A percentile compares a stretch with the other conserved stretches of the same genome.
Conservation (phyloP, 2,888 invertebrate species). For the Ennomos quercinarius region DNA sequence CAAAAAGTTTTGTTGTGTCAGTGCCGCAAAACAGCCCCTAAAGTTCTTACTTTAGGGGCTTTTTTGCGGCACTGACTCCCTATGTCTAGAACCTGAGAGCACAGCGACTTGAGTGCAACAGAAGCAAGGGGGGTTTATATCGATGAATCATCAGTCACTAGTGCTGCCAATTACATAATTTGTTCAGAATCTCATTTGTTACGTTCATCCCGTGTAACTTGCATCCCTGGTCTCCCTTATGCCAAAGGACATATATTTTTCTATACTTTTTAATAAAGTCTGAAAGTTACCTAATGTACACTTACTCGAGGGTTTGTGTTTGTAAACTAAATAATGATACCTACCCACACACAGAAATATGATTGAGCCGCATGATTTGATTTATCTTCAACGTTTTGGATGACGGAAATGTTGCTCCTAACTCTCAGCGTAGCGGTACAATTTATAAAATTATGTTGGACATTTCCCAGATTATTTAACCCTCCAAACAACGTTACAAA, state of each 20-base stretch:
- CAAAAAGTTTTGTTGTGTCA: too few species aligned
- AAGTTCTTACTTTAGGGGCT: too few species aligned
- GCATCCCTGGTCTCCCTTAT: too few species aligned
- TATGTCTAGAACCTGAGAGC: too few species aligned
- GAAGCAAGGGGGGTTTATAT: too few species aligned
- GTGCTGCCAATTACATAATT: too few species aligned
- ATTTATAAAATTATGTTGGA: conserved; percentile 45
- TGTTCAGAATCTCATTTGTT: too few species aligned
- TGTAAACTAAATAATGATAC: conserved; percentile 21
- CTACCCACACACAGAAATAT: conserved; percentile 21
- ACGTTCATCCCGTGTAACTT: too few species aligned
- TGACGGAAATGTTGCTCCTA: conserved; percentile 21
- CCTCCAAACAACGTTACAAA: conserved; percentile 43
- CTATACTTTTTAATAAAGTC: conserved; percentile 14
- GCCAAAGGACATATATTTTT: conserved; percentile 10
- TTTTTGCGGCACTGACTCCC: too few species aligned
- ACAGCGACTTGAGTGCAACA: too few species aligned
- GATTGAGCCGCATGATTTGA: conserved; percentile 23
- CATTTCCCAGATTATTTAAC: conserved; percentile 45
- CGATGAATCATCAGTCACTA: too few species aligned
- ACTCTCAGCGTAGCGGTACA: conserved; percentile 35
- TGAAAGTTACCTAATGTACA: conserved; percentile 8
- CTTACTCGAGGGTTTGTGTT: conserved; percentile 12
- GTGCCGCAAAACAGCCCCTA: too few species aligned
- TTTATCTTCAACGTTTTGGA: conserved; percentile 21